Base-by-base conservation (phyloP, 2,888 invertebrate genomes). In the Charanyca ferruginea region DNA sequence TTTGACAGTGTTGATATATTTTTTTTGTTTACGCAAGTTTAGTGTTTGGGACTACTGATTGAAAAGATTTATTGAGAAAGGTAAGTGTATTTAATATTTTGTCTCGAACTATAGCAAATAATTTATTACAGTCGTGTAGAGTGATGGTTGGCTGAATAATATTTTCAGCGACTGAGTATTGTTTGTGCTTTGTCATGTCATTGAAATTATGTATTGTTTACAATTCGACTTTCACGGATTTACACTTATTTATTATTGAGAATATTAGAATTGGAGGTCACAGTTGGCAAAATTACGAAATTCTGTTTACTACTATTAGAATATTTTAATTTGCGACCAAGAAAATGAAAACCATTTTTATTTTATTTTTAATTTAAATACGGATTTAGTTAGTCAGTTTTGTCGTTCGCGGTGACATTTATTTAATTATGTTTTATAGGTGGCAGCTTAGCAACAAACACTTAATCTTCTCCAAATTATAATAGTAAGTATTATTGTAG, bases 31-130 rank as follows among this genome's bases (percentile, higher is more conserved):
- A 69, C 69, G 80, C 66, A 73, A 79, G 66, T 64, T 55, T 81
- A 58, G 25, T 54, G 70, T 79, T 73, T 66, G 80, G 74, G 81
- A 70, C 84, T 4, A 16, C 38, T 38, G 38, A 38, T 38, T 82
- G 62, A 72, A n/a, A n/a, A n/a, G n/a, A 67, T 71, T 80, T 71
- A 73, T 62, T 70, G 78, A 83, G 84, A 85, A 81, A 79, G 77
- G 83, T 85, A 85, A 88, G 83, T 68, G 18, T n/a, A 38, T 62
- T 59, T 65, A 20, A 48, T 60, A 20, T 51, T 60, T 64, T 49
- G 2, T 49, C 13, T 55, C 20, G 49, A 16, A 35, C 7, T 32
- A 32, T 4, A 16, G 38, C 38, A 38, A 38, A 16, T 16, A 38
- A 35, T 42, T 45, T 48, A 20, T 16, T n/a, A 28, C 2, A 25